These are phyloP conservation scores for Camponotus pennsylvanicus DNA, from an alignment of 1,140 invertebrate genomes.

Conservation along the genomic window DNA sequence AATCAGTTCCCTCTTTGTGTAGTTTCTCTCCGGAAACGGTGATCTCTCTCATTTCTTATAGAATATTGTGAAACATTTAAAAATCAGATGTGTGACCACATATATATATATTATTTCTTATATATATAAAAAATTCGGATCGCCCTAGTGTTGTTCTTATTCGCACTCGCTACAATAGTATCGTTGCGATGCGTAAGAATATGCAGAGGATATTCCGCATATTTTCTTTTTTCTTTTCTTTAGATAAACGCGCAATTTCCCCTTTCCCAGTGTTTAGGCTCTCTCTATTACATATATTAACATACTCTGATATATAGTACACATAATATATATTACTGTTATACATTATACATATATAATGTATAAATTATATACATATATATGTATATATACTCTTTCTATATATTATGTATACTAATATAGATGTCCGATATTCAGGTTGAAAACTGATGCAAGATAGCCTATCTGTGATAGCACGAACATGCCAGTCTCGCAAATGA, in stretches of 20 bases:
- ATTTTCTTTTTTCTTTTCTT: conserved; percentile 23
- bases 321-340: conserved; percentile 55
- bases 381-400: conserved; percentile 58
- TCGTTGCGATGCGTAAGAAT: conserved; percentile 37
- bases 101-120: conserved; percentile 13
- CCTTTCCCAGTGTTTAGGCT: conserved; percentile 41
- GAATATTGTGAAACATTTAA: conserved; percentile 51
- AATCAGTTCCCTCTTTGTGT: conserved; percentile 17
- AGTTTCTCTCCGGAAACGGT: not conserved
- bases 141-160: not conserved
- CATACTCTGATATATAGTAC: conserved; percentile 51
- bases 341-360: conserved; percentile 60
- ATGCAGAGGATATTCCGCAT: not conserved
- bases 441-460: conserved; percentile 66
- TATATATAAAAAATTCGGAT: conserved; percentile 61
- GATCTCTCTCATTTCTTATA: not conserved
- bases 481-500: conserved; percentile 59
- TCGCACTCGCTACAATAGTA: conserved; percentile 30
- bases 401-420: conserved; percentile 64
- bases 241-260: conserved; percentile 52
- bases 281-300: conserved; percentile 54
- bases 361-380: conserved; percentile 54
- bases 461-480: conserved; percentile 68
- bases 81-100: conserved; percentile 25
- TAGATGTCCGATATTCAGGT: conserved; percentile 47